A percentile compares a stretch with the other conserved stretches of the same genome.
Conservation (phyloP, 2,113 vertebrate species). For the Carassius auratus region DNA sequence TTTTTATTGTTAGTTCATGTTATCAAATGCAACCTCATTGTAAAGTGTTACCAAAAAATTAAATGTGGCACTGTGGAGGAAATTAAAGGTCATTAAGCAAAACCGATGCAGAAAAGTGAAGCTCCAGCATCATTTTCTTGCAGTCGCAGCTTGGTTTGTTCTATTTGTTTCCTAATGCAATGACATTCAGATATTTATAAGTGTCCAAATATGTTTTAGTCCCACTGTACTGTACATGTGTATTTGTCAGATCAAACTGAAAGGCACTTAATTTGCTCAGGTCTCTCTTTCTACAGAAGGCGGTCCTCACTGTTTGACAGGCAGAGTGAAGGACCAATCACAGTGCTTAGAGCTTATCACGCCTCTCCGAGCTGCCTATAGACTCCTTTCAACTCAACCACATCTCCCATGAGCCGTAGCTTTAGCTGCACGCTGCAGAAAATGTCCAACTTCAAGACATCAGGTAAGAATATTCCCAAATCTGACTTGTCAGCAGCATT, state of each 20-base stretch:
- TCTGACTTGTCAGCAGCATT: neutral
- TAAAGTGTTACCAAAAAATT: neutral
- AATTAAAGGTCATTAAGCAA: neutral
- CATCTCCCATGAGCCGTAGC: conserved; percentile 61
- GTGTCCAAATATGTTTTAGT: neutral
- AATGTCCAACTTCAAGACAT: conserved; percentile 8
- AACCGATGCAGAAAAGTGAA: neutral
- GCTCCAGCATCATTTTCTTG: neutral
- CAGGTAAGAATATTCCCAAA: neutral
- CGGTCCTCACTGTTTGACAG: neutral
- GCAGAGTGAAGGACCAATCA: conserved; percentile 42
- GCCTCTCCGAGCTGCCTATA: conserved; percentile 48
- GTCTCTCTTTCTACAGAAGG: conserved; percentile 3
- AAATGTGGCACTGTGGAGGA: neutral
- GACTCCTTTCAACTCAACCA: conserved; percentile 16
- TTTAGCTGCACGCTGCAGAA: conserved; percentile 55
- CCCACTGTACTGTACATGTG: neutral
- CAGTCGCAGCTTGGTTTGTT: neutral
- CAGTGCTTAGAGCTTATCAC: conserved; percentile 36
- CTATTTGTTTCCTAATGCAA: conserved; percentile 10
- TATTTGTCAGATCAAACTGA: neutral
- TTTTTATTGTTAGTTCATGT: neutral
- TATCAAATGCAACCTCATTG: neutral
- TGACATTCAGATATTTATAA: conserved; percentile 7
- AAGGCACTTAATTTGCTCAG: conserved; percentile 7